Base-by-base conservation (phyloP, 2,888 invertebrate genomes). In the Drosophila algonquin region DNA sequence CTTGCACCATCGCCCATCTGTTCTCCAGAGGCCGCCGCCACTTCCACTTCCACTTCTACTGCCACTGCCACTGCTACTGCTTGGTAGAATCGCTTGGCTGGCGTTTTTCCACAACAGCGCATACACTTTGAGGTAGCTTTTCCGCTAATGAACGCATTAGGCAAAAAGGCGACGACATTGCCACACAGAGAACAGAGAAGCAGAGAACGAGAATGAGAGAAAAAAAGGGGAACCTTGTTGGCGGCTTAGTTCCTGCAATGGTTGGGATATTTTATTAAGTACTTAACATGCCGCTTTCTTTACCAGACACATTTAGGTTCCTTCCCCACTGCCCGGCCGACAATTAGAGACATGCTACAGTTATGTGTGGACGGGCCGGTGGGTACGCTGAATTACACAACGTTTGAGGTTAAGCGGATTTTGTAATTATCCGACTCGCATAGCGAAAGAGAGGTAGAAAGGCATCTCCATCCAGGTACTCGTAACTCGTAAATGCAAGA, bases 321-420 rank as follows among this genome's bases (percentile, higher is more conserved):
- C 73, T 71, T 14, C 30, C 21, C 35, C 35, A 12, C 10, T 12
- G 12, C 5, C 48, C 12, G 12, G 14, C 32, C 57, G 59, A 83
- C 82, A 83, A 89, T 84, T 89, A 87, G 76, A 75, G 69, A 73
- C 87, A 63, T 72, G 75, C 73, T 75, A 73, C 64, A 56, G 70
- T 63, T 71, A 52, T 55, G 55, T 72, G 35, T 35, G 32, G 5
- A 21, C 4, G 6, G 81, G 70, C 59, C 75, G 21, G 53, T 48
- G 67, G 50, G 73, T 82, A 80, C 89, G 87, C 78, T 89, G 85
- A 85, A 85, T 85, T 85, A 89, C 85, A 85, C 85, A 86, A 86
- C 89, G 88, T 86, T 89, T 86, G 89, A 79, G 84, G 83, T 78
- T 90, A 90, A 90, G 90, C 90, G 90, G 91, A 90, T 90, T 90